Base-by-base conservation (phyloP, 2,113 vertebrate species). In the Macroglossus sobrinus region DNA sequence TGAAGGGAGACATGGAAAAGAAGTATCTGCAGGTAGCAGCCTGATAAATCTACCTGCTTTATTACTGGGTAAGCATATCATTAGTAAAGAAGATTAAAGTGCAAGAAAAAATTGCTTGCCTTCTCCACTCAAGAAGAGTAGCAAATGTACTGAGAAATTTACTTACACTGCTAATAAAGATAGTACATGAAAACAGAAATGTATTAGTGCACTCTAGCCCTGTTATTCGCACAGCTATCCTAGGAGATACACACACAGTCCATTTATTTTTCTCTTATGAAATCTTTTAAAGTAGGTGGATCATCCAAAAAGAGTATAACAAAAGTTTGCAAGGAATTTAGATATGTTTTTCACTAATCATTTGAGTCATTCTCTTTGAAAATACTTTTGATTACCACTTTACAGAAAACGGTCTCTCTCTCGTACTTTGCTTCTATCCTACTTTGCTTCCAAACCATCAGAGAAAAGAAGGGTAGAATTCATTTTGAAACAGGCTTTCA, bases 201-300 rank as follows among this genome's bases (percentile, higher is more conserved):
- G 90, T 74, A 95, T 92, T 86, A 94, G 47, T 24, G 21, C 6
- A 10, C 30, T 69, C n/a, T 28, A 50, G 68, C 26, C 76, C 45
- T 82, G 45, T 2, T 91, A 43, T 94, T 79, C 84, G 28, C 45
- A 76, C 75, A 66, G 59, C 53, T 71, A 30, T 72, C 78, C 64
- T 26, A 69, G 45, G 50, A 90, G 45, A 92, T 24, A 96, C 12
- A 84, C 24, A 19, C 86, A 64, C 38, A 53, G 19, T 3, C 38
- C 76, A 92, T 71, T 97, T 89, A 69, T 71, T 96, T 95, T 90
- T 92, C 82, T 93, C 80, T 97, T 92, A 85, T 80, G 69, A 96
- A 96, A 68, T 14, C 78, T 89, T 95, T 91, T 79, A 87, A 97
- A 97, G 75, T 47, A 55, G 35, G 71, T 78, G 7, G 69, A 64